Evolutionary conservation across 2,888 invertebrate genomes (phyloP), one percentile per base, ranked within the genome.

Genomic region (Nomada lathburiana): DNA sequence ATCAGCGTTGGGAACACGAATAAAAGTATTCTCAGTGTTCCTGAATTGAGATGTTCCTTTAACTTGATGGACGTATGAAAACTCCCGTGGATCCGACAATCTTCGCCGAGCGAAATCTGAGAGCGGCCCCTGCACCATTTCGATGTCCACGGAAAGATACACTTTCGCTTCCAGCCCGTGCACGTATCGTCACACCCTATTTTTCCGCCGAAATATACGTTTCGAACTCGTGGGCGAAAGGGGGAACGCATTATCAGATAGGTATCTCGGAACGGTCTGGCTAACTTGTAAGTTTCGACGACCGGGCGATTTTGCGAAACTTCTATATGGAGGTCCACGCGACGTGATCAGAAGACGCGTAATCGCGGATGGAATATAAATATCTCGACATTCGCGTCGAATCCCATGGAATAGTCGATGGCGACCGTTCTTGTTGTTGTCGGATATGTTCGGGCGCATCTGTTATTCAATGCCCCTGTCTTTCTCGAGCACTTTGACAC

Each of bases 291-390:
- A 36, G 36, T 36, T 36, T 36, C 36, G 36, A 36, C 11, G 2
- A n/a, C 2, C 11, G 77, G 76, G 80, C 77, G 85, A 80, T 75
- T 69, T 76, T 59, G 69, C 53, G 42, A 79, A 85, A 72, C 64
- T 76, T 87, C 77, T 70, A 59, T 76, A 77, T 64, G 74, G 20
- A 42, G 47, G 26, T 3, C 26, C 75, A 52, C 76, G 80, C 76
- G 82, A 85, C 65, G 86, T 84, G 88, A 86, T 87, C 88, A 87
- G 82, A 80, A 80, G 82, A 84, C 76, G 80, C 72, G 62, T 77
- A 82, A 79, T 79, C 87, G 80, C 86, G 84, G 74, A 57, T 53
- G 67, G 87, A 87, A 87, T 87, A 87, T 67, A 78, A 87, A 87
- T 86, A 82, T 47, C 62, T 2, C 36, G 2, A 47, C 76, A 76